Conservation (phyloP, 2,797 vertebrate species). For the Balearica regulorum region DNA sequence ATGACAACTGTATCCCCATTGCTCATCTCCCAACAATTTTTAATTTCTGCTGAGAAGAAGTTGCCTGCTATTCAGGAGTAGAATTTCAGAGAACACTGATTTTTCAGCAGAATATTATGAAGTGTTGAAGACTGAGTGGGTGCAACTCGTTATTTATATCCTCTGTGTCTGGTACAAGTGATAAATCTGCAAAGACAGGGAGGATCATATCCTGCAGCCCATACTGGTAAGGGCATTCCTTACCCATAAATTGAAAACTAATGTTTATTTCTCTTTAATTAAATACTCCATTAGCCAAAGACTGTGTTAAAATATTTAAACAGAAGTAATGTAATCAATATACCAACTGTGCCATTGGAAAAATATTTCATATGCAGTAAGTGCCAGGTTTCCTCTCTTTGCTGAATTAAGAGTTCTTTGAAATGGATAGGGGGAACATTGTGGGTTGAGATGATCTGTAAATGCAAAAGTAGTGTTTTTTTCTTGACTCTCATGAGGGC, state of each 20-base stretch:
- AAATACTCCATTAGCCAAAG: slow-evolving; percentile 7
- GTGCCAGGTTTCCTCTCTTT: background rate
- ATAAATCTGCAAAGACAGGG: slow-evolving; percentile 11
- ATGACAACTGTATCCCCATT: background rate
- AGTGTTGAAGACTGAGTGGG: background rate
- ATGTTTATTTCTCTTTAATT: slow-evolving; percentile 46
- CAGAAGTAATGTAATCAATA: background rate
- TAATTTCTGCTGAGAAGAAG: background rate
- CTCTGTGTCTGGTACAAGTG: background rate
- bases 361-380: background rate
- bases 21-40: background rate
- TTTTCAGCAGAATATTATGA: slow-evolving; percentile 15
- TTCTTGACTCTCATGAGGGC: background rate
- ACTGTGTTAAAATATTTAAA: slow-evolving; percentile 16
- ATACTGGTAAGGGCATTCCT: background rate
- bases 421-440: background rate
- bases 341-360: background rate
- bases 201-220: background rate
- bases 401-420: background rate
- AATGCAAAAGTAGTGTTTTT: background rate
- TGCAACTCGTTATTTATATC: slow-evolving; percentile 40
- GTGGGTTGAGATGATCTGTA: background rate
- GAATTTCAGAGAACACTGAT: background rate
- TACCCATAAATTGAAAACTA: background rate
- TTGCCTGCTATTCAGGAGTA: background rate